Conservation (phyloP, 1,140 invertebrate species). For the Bombus affinis region DNA sequence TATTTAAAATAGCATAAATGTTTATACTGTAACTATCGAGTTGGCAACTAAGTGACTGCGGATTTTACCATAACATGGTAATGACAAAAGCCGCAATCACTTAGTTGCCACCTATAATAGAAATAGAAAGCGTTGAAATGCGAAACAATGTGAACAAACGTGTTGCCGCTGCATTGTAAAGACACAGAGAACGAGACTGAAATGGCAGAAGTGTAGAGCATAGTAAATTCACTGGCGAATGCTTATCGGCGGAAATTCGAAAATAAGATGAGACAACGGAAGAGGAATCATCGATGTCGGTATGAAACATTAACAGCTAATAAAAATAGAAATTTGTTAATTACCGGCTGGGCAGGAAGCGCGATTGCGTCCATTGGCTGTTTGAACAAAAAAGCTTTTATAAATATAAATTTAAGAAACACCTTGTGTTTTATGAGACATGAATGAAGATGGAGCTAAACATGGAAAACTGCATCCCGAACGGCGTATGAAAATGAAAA, state of each 20-base stretch:
- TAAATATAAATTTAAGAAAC: not conserved
- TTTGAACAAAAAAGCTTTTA: constrained; percentile 17
- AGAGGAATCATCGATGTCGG: not conserved
- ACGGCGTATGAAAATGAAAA: not conserved
- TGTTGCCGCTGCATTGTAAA: not conserved
- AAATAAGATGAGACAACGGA: not conserved
- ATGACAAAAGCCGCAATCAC: no score
- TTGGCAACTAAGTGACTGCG: no score
- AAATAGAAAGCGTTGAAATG: not conserved
- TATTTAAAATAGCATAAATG: no score
- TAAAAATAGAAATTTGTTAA: constrained; percentile 22
- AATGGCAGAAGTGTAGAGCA: not conserved
- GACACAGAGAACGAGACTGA: not conserved
- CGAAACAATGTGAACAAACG: not conserved
- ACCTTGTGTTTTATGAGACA: not conserved
- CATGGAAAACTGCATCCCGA: not conserved
- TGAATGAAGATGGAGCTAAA: constrained; percentile 15
- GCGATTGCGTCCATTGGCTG: constrained; percentile 25
- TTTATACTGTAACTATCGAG: no score
- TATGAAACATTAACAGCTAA: not conserved
- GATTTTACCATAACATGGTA: no score
- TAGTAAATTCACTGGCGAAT: not conserved
- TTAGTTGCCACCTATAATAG: no score
- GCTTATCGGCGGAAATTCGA: not conserved
- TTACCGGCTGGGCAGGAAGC: constrained; percentile 35